A percentile compares a stretch with the other conserved stretches of the same genome.
phyloP scores from a whole-genome alignment of 2,888 invertebrate genomes.

The Apamea sordens region DNA sequence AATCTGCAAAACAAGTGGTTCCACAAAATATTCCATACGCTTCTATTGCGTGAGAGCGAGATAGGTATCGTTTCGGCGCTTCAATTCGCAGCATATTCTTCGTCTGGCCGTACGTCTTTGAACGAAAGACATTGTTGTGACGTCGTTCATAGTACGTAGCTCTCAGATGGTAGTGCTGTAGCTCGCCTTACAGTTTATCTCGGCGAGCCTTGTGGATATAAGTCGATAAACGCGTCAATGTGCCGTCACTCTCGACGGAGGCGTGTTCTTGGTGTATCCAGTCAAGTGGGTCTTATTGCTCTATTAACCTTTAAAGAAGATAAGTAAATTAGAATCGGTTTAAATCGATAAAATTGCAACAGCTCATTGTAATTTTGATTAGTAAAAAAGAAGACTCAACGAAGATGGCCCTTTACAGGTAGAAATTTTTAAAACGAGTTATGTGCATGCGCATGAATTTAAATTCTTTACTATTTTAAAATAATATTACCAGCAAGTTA shows the following conservation, averaged over 20 bases:
- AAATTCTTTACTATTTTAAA: background rate
- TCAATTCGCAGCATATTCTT: slow-evolving; percentile 78
- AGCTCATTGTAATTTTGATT: slow-evolving; percentile 70
- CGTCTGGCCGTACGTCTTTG: slow-evolving; percentile 85
- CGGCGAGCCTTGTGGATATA: slow-evolving; percentile 84
- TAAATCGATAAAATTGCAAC: slow-evolving; percentile 68
- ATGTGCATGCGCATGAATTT: slow-evolving; percentile 40
- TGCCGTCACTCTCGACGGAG: slow-evolving; percentile 84
- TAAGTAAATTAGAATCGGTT: slow-evolving; percentile 70
- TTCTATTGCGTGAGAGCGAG: slow-evolving; percentile 87
- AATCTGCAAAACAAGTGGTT: slow-evolving; percentile 88
- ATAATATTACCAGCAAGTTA: background rate
- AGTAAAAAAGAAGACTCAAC: slow-evolving; percentile 73
- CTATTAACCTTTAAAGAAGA: slow-evolving; percentile 76
- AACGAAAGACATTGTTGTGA: slow-evolving; percentile 80
- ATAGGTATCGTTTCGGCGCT: slow-evolving; percentile 78
- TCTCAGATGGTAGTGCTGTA: slow-evolving; percentile 88
- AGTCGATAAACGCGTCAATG: slow-evolving; percentile 84
- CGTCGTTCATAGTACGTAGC: slow-evolving; percentile 91
- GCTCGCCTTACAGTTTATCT: slow-evolving; percentile 86
- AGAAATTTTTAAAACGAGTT: slow-evolving; percentile 57
- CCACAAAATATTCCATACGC: slow-evolving; percentile 89
- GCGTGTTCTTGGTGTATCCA: slow-evolving; percentile 82
- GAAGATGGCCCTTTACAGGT: slow-evolving; percentile 87
- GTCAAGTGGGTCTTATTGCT: slow-evolving; percentile 74